Percentiles rank a stretch among this genome's conserved stretches.
phyloP scores from a whole-genome alignment of 92 coral and sea anemone species.

The Palythoa grandis region DNA sequence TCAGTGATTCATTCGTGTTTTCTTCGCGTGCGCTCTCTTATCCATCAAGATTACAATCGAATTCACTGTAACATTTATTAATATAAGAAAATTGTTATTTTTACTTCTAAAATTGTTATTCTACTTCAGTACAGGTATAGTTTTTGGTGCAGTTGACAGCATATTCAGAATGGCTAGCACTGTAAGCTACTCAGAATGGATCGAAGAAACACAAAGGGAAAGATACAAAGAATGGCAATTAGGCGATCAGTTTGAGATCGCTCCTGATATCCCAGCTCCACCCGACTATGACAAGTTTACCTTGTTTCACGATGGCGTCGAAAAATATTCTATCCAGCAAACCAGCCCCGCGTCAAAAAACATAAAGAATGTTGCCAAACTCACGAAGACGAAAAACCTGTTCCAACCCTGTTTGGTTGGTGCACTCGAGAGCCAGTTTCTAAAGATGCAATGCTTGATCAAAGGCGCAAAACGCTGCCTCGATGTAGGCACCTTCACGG shows the following conservation, averaged over 20 bases:
- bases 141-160: too few relatives aligned
- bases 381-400: constrained; percentile 50
- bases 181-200: constrained; percentile 48
- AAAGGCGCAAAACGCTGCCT: constrained; percentile 54
- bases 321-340: constrained; percentile 48
- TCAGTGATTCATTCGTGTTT: too few relatives aligned
- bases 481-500: constrained; percentile 67
- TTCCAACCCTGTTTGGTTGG: constrained; percentile 68
- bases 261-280: constrained; percentile 49
- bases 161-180: not conserved
- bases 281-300: constrained; percentile 35
- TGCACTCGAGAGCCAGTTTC: constrained; percentile 60
- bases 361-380: constrained; percentile 57
- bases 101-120: too few relatives aligned
- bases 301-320: constrained; percentile 48
- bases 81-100: too few relatives aligned
- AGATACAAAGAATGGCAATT: constrained; percentile 16
- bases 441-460: constrained; percentile 63
- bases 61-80: too few relatives aligned
- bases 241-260: constrained; percentile 28
- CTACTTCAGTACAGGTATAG: too few relatives aligned
- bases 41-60: too few relatives aligned
- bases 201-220: constrained; percentile 44
- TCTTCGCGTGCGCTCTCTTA: too few relatives aligned
- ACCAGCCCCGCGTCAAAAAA: constrained; percentile 54